Conservation (phyloP, 2,797 vertebrate species). For the Hemitrygon akajei region DNA sequence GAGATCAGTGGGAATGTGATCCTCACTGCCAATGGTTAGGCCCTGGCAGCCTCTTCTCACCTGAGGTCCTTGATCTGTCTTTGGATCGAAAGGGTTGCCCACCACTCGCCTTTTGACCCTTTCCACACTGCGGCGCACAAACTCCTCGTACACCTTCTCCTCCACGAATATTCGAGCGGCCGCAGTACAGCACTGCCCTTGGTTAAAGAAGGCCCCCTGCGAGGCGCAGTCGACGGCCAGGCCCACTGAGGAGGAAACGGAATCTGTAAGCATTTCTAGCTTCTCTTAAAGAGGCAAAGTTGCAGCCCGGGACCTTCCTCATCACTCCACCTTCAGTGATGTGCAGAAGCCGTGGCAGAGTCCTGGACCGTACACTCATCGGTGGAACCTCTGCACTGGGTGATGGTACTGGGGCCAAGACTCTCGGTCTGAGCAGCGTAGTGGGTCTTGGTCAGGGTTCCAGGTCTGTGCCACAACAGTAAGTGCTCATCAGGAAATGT, state of each 20-base stretch:
- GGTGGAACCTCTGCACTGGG: too few species aligned
- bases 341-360: too few species aligned
- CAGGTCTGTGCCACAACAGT: too few species aligned
- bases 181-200: constrained; percentile 91
- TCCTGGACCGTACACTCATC: too few species aligned
- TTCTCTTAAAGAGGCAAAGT: too few species aligned
- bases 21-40: neutral
- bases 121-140: constrained; percentile 78
- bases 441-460: too few species aligned
- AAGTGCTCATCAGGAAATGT: too few species aligned
- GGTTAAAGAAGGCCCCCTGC: constrained; percentile 89
- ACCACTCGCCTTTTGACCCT: constrained; percentile 67
- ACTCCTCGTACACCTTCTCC: constrained; percentile 78
- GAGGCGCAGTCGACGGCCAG: constrained; percentile 86
- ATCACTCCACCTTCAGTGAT: too few species aligned
- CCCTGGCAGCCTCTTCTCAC: constrained; percentile 49
- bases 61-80: constrained; percentile 86
- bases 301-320: too few species aligned
- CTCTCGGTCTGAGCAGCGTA: too few species aligned
- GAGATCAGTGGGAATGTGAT: neutral
- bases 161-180: constrained; percentile 85
- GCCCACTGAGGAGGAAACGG: constrained; percentile 65
- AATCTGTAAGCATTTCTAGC: too few species aligned
- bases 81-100: constrained; percentile 81
- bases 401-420: too few species aligned